These are phyloP conservation scores for Scaptomyza polygonia DNA, from an alignment of 2,888 invertebrate species.

Conservation along the genomic window DNA sequence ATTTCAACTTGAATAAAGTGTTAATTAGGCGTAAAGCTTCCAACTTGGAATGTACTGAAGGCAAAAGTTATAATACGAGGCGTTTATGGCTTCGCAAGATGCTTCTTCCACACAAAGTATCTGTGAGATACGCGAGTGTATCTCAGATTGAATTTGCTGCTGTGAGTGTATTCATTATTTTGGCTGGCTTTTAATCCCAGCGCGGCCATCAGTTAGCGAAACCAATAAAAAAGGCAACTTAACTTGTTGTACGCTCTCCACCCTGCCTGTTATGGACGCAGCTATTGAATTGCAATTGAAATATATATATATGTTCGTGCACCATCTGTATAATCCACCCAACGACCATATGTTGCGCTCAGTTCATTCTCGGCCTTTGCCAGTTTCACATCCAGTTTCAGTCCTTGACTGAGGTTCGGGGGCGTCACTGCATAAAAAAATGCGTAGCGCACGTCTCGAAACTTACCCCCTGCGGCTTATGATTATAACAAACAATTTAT, in stretches of 20 bases:
- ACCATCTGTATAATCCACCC: constrained; percentile 81
- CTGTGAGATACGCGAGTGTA: constrained; percentile 39
- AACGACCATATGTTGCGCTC: constrained; percentile 82
- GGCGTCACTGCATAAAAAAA: constrained; percentile 62
- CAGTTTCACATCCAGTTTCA: constrained; percentile 19
- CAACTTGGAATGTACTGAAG: constrained; percentile 56
- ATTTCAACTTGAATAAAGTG: constrained; percentile 69
- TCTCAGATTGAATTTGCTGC: constrained; percentile 15
- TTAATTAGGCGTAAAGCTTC: constrained; percentile 75
- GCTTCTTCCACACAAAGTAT: constrained; percentile 59
- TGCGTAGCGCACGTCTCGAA: constrained; percentile 73
- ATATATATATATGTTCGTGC: constrained; percentile 59
- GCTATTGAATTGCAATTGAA: constrained; percentile 67
- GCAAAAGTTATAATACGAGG: constrained; percentile 62
- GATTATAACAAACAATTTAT: constrained; percentile 83
- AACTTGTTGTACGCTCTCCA: constrained; percentile 39
- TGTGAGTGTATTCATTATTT: constrained; percentile 34
- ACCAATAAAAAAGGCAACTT: constrained; percentile 71
- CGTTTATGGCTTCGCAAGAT: constrained; percentile 72
- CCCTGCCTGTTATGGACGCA: constrained; percentile 22
- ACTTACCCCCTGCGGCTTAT: constrained; percentile 83
- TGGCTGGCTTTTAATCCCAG: constrained; percentile 41
- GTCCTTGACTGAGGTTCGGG: constrained; percentile 36
- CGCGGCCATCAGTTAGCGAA: constrained; percentile 53
- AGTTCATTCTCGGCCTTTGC: constrained; percentile 44